phyloP scores from a whole-genome alignment of 2,888 invertebrate genomes.

The Galerucella nymphaeae region DNA sequence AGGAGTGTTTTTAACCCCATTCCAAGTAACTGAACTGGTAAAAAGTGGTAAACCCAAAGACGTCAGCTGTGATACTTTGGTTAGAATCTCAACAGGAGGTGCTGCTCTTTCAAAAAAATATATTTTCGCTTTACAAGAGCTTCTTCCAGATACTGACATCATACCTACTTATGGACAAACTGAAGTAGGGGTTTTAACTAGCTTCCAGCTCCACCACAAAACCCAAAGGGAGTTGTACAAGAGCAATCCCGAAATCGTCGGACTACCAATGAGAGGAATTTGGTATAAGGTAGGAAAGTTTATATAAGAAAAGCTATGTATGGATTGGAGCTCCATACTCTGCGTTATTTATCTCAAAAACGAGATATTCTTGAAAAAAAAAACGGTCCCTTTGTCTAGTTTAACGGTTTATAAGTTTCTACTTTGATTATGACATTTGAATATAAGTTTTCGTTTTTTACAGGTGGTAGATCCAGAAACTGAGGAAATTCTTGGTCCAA shows the following conservation, averaged over 20 bases:
- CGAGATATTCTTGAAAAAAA: no score
- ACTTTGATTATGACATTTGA: no score
- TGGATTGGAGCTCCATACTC: no score
- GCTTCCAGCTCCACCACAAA: slow-evolving; percentile 50
- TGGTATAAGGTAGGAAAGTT: slow-evolving; percentile 53
- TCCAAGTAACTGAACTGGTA: slow-evolving; percentile 50
- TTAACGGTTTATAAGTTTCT: no score
- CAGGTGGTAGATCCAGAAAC: slow-evolving; percentile 56
- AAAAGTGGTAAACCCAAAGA: slow-evolving; percentile 55
- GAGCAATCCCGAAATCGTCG: slow-evolving; percentile 52
- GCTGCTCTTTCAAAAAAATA: slow-evolving; percentile 51
- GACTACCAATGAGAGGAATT: slow-evolving; percentile 50
- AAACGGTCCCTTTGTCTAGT: no score
- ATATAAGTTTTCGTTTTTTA: slow-evolving; percentile 14
- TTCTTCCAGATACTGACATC: slow-evolving; percentile 56
- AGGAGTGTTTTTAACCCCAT: slow-evolving; percentile 50
- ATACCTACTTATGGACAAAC: slow-evolving; percentile 57
- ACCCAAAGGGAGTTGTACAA: slow-evolving; percentile 50
- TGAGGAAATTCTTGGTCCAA: slow-evolving; percentile 56
- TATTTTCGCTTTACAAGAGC: slow-evolving; percentile 51
- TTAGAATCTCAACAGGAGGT: slow-evolving; percentile 54
- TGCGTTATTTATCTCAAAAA: no score
- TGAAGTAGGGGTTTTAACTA: slow-evolving; percentile 54
- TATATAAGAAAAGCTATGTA: neutral
- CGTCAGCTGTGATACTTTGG: slow-evolving; percentile 52